A percentile compares a stretch with the other conserved stretches of the same genome.
Conservation (phyloP, 2,113 vertebrate genomes). For the Hypanus sabinus region DNA sequence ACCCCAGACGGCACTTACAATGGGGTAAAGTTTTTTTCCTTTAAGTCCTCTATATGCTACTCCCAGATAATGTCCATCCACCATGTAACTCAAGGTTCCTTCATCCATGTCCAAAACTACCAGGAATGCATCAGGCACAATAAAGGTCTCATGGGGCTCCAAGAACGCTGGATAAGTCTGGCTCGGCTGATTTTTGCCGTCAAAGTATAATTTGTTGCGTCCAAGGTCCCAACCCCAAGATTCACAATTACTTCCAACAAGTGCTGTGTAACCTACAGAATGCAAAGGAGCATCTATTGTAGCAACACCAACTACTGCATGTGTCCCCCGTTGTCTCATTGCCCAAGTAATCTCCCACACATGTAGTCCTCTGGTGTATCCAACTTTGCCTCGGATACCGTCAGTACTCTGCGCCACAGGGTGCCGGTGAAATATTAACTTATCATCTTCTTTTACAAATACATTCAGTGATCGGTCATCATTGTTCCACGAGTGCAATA, state of each 20-base stretch:
- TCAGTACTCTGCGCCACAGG: constrained; percentile 97
- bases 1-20: constrained; percentile 97
- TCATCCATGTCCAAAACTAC: constrained; percentile 98
- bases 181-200: constrained; percentile 87
- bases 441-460: constrained; percentile 95
- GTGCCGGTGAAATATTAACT: constrained; percentile 89
- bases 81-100: constrained; percentile 89
- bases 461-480: constrained; percentile 92
- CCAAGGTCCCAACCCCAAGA: constrained; percentile 99
- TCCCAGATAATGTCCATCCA: constrained; percentile 94
- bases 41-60: constrained; percentile 92
- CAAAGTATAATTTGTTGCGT: constrained; percentile 92
- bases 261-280: constrained; percentile 88
- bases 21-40: constrained; percentile 89
- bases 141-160: constrained; percentile 87
- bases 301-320: constrained; percentile 88
- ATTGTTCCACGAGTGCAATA: constrained; percentile 90
- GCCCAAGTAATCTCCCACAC: constrained; percentile 98
- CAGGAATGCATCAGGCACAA: constrained; percentile 90
- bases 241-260: constrained; percentile 85
- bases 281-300: constrained; percentile 81
- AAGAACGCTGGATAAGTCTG: constrained; percentile 86
- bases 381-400: constrained; percentile 82
- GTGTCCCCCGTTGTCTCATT: constrained; percentile 89
- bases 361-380: constrained; percentile 86